Evolutionary conservation across 1,140 invertebrate species (phyloP), one percentile per base, ranked within the genome.

Genomic region (Hormaphis cornu): DNA sequence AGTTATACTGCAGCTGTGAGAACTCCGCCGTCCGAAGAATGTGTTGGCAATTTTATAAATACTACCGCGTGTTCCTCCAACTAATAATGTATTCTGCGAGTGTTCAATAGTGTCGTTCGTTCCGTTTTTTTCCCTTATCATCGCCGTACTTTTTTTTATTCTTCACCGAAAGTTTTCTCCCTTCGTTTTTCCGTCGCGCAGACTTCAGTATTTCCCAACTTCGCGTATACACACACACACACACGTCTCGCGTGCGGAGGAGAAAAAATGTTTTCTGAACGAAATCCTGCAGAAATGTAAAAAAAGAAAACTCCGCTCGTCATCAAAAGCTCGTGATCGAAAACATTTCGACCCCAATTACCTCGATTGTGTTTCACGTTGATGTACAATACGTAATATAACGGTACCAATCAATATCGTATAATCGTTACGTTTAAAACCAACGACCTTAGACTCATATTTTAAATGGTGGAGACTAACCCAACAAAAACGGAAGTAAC

Each of bases 21-120:
- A 63, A 63, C 24, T 63, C 42, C 16, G 14, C 37, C 14, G 26
- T 46, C 16, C 58, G 26, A 26, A 20, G 58, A 63, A 63, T 46
- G 58, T 63, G 58, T 63, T 63, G 40, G 58, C 24, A 46, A 46
- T 63, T 63, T 63, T 63, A 63, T 63, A 63, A 63, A 63, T 63
- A 63, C 58, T 63, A 46, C 24, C 24, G 30, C 58, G 37, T 40
- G n/a, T n/a, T n/a, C n/a, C n/a, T n/a, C n/a, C 40, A 46, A 63
- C 58, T 63, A 63, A 63, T 63, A 63, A 63, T 46, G 58, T 63
- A 63, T 63, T 63, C 58, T 63, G 58, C 58, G 30, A 63, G 58
- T 63, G 58, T 63, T 63, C 58, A 63, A 63, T 63, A 63, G 58
- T 63, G 58, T 63, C 58, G 40, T 63, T 63, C 58, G 40, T 63